phyloP scores from a whole-genome alignment of 30 jellyfish, hydroid and myxozoan genomes.

The Pseudorhiza aurosa region DNA sequence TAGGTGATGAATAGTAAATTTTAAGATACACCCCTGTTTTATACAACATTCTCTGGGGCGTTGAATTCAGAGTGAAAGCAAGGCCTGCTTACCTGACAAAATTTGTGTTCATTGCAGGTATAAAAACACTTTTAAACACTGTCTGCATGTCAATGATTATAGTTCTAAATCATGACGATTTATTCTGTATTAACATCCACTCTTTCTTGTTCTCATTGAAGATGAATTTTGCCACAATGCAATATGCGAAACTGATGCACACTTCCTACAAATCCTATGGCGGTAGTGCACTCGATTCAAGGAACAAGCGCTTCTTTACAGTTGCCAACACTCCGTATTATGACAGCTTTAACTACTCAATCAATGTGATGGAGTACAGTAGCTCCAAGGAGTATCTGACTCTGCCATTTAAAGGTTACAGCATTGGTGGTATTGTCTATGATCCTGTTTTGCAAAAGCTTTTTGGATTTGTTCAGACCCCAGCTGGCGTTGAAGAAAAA shows the following conservation, averaged over 20 bases:
- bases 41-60: too few relatives aligned
- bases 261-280: constrained; percentile 36
- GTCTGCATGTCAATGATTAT: too few relatives aligned
- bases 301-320: constrained; percentile 21
- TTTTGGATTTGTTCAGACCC: constrained; percentile 38
- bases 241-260: constrained; percentile 14
- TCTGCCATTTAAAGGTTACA: constrained; percentile 12
- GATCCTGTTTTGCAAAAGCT: not conserved
- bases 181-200: too few relatives aligned
- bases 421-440: constrained; percentile 40
- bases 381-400: not conserved
- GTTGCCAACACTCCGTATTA: constrained; percentile 30
- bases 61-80: too few relatives aligned
- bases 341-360: constrained; percentile 29
- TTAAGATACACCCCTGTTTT: too few relatives aligned
- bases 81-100: too few relatives aligned
- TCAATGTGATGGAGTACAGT: constrained; percentile 19
- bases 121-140: too few relatives aligned
- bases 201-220: too few relatives aligned
- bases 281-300: constrained; percentile 35
- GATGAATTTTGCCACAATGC: constrained; percentile 4
- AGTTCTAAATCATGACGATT: too few relatives aligned
- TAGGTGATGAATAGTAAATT: too few relatives aligned
- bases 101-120: too few relatives aligned
- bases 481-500: constrained; percentile 22